phyloP scores from a whole-genome alignment of 2,113 vertebrate species.

The Diphyllodes magnificus region DNA sequence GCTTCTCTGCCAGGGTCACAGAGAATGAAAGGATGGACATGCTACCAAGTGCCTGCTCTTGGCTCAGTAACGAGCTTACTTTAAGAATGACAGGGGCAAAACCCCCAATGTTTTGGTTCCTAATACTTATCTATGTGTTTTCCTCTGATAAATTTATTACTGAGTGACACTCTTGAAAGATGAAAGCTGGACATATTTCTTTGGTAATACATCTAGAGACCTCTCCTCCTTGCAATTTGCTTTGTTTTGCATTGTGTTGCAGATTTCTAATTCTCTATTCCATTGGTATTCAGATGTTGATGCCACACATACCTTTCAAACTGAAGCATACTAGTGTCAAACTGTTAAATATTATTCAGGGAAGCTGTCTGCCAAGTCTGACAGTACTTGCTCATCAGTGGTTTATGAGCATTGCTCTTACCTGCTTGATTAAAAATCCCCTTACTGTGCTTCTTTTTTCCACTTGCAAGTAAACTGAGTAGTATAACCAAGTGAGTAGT shows the following conservation, averaged over 20 bases:
- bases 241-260: not conserved
- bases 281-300: not conserved
- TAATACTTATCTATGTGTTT: not conserved
- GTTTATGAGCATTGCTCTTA: not conserved
- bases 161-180: not conserved
- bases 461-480: not conserved
- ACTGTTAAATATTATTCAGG: constrained; percentile 4
- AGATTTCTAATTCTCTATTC: not conserved
- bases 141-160: not conserved
- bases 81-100: not conserved
- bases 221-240: not conserved
- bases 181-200: not conserved
- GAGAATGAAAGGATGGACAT: not conserved
- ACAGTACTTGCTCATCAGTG: not conserved
- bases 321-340: not conserved
- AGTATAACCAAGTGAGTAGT: not conserved
- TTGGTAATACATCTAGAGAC: not conserved
- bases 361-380: constrained; percentile 1
- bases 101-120: not conserved
- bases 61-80: not conserved
- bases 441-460: not conserved
- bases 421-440: not conserved
- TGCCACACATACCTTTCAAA: not conserved
- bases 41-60: not conserved
- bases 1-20: not conserved